A percentile compares a stretch with the other conserved stretches of the same genome.
These are phyloP conservation scores for Drosophila anomalipes DNA, from an alignment of 2,888 invertebrate genomes.

Conservation along the genomic window DNA sequence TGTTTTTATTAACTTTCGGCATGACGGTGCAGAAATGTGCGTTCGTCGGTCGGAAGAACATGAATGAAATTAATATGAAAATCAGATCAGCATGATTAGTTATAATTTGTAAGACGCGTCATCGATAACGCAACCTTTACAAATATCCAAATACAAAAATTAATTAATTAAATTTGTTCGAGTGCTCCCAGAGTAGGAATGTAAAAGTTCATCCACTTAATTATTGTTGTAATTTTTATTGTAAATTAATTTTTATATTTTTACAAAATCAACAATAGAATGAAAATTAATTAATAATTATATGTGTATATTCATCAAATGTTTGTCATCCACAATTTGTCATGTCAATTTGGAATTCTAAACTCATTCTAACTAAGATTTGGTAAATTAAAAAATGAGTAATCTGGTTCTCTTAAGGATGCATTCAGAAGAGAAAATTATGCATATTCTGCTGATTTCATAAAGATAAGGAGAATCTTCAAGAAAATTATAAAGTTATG, in stretches of 20 bases:
- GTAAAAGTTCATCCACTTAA: constrained; percentile 6
- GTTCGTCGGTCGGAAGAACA: constrained; percentile 50
- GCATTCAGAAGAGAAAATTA: neutral
- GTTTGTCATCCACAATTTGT: too few species aligned
- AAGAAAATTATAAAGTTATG: neutral
- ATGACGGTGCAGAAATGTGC: constrained; percentile 67
- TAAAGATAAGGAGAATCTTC: neutral
- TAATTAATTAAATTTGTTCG: constrained; percentile 73
- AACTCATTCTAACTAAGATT: neutral
- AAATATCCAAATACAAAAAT: constrained; percentile 28
- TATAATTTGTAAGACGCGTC: constrained; percentile 67
- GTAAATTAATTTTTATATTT: neutral
- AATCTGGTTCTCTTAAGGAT: neutral
- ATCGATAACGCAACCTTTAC: constrained; percentile 38
- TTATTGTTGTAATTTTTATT: neutral
- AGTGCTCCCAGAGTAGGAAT: constrained; percentile 17
- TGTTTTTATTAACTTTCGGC: constrained; percentile 82
- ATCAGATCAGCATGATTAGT: constrained; percentile 82
- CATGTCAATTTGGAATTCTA: neutral
- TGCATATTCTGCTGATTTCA: neutral
- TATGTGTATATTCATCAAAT: neutral
- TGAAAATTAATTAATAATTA: too few species aligned
- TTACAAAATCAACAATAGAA: neutral
- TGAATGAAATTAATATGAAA: constrained; percentile 69
- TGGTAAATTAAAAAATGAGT: neutral